Evolutionary conservation across 2,797 vertebrate species (phyloP).

Genomic region (Caiman crocodilus): DNA sequence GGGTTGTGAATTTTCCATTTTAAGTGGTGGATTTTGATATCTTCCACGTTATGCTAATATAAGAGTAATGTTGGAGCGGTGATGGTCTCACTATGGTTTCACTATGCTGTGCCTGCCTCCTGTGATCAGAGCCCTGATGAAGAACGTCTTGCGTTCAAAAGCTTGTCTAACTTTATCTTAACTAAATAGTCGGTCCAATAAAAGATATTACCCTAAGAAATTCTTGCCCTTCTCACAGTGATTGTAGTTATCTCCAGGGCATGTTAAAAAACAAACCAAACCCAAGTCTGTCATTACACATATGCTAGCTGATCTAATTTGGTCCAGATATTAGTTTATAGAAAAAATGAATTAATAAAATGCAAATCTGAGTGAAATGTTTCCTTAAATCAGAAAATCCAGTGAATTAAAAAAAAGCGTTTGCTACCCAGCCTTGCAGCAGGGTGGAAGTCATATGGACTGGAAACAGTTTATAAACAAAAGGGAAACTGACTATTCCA

Average conservation of each 20-base stretch:
- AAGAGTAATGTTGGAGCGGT: too few relatives aligned
- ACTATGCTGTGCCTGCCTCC: too few relatives aligned
- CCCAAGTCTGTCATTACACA: background rate
- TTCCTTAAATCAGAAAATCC: background rate
- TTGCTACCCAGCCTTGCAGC: background rate
- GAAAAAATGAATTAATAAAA: background rate
- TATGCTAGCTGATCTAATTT: background rate
- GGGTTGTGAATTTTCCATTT: too few relatives aligned
- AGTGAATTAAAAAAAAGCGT: background rate
- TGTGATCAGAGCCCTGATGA: too few relatives aligned
- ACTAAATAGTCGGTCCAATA: too few relatives aligned
- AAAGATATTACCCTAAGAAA: too few relatives aligned
- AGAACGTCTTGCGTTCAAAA: too few relatives aligned
- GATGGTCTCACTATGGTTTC: too few relatives aligned
- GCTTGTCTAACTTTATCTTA: too few relatives aligned
- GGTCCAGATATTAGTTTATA: background rate
- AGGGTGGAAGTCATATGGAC: background rate
- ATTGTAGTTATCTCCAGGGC: background rate
- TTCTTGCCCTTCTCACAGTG: background rate
- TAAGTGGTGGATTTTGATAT: too few relatives aligned
- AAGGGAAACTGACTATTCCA: background rate
- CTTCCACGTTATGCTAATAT: too few relatives aligned
- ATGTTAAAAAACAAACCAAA: background rate
- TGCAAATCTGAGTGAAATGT: background rate
- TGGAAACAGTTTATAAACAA: background rate